phyloP scores from a whole-genome alignment of 2,113 vertebrate species.

The Gallinago jamesoni region DNA sequence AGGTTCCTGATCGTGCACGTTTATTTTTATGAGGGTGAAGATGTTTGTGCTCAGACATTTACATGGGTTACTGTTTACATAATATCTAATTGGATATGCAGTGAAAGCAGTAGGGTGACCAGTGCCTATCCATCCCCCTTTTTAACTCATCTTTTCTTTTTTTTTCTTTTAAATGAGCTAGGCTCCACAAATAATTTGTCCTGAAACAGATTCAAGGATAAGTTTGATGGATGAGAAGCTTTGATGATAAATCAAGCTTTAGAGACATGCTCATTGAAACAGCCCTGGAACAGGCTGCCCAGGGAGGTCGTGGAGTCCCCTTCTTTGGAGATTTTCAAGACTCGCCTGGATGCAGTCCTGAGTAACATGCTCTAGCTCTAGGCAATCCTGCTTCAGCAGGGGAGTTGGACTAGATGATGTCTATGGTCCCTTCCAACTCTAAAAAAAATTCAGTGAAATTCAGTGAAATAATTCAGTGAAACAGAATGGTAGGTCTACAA shows the following conservation, averaged over 20 bases:
- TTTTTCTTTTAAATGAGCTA: neutral
- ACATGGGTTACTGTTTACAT: neutral
- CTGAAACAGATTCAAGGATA: neutral
- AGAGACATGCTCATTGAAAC: neutral
- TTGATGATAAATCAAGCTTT: neutral
- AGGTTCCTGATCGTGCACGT: neutral
- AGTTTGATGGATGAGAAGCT: neutral
- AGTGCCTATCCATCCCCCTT: neutral
- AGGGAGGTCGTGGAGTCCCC: too few species aligned
- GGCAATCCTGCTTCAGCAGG: too few species aligned
- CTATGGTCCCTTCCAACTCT: too few species aligned
- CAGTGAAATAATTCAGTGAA: neutral
- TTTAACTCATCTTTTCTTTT: neutral
- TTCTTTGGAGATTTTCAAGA: too few species aligned
- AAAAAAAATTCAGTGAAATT: too few species aligned
- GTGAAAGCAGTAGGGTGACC: neutral
- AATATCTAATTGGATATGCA: neutral
- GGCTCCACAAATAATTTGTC: neutral
- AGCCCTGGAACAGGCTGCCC: neutral
- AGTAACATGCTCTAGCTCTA: too few species aligned
- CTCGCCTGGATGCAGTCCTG: too few species aligned
- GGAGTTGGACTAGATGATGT: too few species aligned
- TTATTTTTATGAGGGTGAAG: neutral
- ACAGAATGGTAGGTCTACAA: neutral
- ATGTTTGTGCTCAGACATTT: neutral